Percentiles rank a stretch among this genome's conserved stretches.
These are phyloP conservation scores for Paralichthys olivaceus DNA, from an alignment of 2,113 vertebrate species.

Conservation along the genomic window DNA sequence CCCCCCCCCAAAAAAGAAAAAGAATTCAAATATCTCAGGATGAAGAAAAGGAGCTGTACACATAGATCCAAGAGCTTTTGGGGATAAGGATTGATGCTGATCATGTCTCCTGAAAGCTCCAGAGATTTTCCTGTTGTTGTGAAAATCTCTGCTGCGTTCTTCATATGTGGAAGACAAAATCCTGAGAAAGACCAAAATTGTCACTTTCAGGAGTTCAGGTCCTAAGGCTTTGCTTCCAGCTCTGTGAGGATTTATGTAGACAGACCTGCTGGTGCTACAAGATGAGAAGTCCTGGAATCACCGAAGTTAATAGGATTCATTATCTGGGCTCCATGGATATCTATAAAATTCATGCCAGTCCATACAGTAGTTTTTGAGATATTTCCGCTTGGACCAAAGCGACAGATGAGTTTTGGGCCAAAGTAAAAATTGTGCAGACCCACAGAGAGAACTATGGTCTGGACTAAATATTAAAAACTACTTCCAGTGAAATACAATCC, in stretches of 20 bases:
- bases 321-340: neutral
- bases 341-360: neutral
- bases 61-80: too few relatives aligned
- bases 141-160: too few relatives aligned
- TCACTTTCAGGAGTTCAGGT: too few relatives aligned
- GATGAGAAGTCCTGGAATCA: neutral
- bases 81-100: too few relatives aligned
- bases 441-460: neutral
- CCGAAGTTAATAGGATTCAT: neutral
- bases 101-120: too few relatives aligned
- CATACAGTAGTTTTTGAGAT: neutral
- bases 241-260: neutral
- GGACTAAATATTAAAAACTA: neutral
- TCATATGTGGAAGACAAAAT: too few relatives aligned
- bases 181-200: too few relatives aligned
- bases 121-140: too few relatives aligned
- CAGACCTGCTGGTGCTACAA: neutral
- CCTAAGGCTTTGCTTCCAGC: neutral
- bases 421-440: neutral
- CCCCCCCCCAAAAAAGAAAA: too few relatives aligned
- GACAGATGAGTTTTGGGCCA: neutral
- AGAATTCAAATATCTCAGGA: too few relatives aligned
- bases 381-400: neutral
- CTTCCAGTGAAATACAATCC: neutral
- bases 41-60: too few relatives aligned